Conservation (phyloP, 2,113 vertebrate genomes). For the Otolemur garnettii region DNA sequence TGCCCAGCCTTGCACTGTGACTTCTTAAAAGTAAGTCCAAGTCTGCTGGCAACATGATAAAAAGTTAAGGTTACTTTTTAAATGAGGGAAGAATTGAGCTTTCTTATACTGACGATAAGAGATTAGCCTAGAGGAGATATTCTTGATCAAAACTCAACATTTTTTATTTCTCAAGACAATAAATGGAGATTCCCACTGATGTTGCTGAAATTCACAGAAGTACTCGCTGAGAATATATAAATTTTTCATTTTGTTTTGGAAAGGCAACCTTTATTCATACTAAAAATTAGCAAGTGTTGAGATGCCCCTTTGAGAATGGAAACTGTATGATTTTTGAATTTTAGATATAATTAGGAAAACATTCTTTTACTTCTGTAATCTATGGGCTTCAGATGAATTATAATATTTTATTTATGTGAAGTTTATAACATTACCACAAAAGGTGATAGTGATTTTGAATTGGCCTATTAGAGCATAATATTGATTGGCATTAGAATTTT, state of each 20-base stretch:
- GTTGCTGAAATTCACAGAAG: background rate
- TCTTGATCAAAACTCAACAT: background rate
- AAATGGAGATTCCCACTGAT: background rate
- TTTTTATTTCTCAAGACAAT: background rate
- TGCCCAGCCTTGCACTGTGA: too few species aligned
- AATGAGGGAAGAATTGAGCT: background rate
- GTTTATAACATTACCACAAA: background rate
- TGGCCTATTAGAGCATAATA: background rate
- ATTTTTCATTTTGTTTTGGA: background rate
- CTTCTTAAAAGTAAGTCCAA: background rate
- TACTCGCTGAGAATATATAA: background rate
- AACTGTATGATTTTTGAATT: background rate
- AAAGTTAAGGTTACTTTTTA: background rate
- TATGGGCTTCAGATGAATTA: background rate
- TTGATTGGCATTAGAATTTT: background rate
- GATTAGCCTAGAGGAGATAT: background rate
- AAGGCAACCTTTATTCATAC: background rate
- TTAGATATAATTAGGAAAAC: background rate
- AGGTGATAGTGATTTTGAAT: background rate
- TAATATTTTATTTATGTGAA: background rate
- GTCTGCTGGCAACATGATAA: background rate
- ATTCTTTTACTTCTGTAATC: background rate
- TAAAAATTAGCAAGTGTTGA: constrained; percentile 29
- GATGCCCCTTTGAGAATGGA: background rate
- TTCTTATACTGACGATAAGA: background rate